Evolutionary conservation across 1,140 invertebrate genomes (phyloP), one percentile per base, ranked within the genome.

Genomic region (Pseudachorutes palmiensis): DNA sequence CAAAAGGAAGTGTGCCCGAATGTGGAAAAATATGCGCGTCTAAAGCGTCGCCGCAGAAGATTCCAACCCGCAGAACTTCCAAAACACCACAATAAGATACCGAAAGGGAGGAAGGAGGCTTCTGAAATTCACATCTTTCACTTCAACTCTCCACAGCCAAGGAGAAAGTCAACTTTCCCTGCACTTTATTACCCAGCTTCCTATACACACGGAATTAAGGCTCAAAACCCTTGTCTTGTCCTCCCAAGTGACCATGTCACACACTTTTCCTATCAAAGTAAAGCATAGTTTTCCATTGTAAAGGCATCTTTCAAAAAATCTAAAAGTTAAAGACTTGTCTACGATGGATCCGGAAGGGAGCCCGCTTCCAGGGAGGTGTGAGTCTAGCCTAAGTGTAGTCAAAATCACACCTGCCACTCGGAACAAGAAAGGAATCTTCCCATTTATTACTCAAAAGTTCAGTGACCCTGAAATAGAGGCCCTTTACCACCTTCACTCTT

Each of bases 401-500:
- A 71, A 70, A 62, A 73, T 73, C 31, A 67, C 70, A 64, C 70
- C 69, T 16, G 65, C 66, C 22, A 69, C 61, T 30, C 26, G 68
- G 51, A 62, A 48, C 26, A 69, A 68, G 36, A 68, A 66, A 64
- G 66, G 67, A 2, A 60, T 60, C 12, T 62, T 66, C 29, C 51
- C 69, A 1, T 57, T 73, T 16, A 60, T 68, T 45, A 68, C 63
- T 41, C 69, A 66, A 49, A 71, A 74, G 49, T 74, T 74, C 63
- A 70, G 67, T 64, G 72, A 74, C 66, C 72, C 72, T 16, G 72
- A 74, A 36, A 74, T 74, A 22, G 72, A 74, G 33, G 68, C 69
- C 30, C 45, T 74, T 31, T 74, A 74, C 51, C 70, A 74, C 30
- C 68, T 74, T 1, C 70, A 74, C 51, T 71, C 70, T 1, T 65